phyloP scores from a whole-genome alignment of 1,140 invertebrate species.

The Phocides pigmalion region DNA sequence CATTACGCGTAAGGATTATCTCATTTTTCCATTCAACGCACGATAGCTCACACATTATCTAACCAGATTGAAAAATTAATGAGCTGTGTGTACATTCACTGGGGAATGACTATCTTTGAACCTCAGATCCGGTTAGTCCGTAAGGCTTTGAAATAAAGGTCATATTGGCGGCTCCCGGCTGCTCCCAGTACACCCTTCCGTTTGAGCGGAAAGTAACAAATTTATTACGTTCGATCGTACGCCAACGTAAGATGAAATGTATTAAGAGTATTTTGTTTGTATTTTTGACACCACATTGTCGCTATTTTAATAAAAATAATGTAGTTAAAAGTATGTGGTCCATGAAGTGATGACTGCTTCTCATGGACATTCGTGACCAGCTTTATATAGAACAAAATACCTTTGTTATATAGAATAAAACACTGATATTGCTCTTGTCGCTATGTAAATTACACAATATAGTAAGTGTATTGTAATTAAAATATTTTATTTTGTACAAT shows the following conservation, averaged over 20 bases:
- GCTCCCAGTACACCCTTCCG: conserved; percentile 31
- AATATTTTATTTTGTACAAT: no score
- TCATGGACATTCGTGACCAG: no score
- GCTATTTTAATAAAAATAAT: no score
- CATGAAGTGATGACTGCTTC: no score
- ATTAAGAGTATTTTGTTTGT: not conserved
- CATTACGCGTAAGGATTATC: conserved; percentile 39
- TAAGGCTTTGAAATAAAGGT: conserved; percentile 35
- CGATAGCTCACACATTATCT: conserved; percentile 46
- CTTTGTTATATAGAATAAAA: no score
- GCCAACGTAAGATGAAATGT: conserved; percentile 27
- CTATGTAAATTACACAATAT: no score
- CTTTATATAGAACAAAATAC: no score
- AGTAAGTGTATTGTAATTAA: no score
- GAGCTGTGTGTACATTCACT: conserved; percentile 36
- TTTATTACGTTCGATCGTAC: conserved; percentile 47
- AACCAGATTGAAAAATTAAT: conserved; percentile 54
- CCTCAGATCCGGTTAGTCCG: not conserved
- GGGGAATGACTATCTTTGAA: conserved; percentile 29
- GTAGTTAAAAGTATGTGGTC: no score
- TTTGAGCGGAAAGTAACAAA: conserved; percentile 47
- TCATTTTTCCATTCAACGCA: conserved; percentile 44
- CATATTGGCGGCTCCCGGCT: conserved; percentile 7
- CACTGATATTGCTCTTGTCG: no score
- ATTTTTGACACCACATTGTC: not conserved